Evolutionary conservation across 1,140 invertebrate genomes (phyloP), one percentile per base, ranked within the genome.

Genomic region (Drosophila orena): DNA sequence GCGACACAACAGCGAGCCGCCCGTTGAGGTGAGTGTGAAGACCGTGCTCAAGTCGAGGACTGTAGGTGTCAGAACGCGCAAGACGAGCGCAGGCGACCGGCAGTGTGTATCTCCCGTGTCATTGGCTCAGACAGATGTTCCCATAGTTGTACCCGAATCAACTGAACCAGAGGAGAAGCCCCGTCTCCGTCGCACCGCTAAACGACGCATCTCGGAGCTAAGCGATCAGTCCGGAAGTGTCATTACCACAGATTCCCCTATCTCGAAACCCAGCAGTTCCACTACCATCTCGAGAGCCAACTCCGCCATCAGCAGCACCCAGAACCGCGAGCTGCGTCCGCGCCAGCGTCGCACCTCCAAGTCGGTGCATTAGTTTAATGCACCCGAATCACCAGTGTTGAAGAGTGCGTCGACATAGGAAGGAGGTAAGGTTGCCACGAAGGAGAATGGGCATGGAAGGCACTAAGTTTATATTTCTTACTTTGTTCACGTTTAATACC

Each of bases 1-100:
- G n/a, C 78, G 78, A n/a, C 27, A 72, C 34, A 15, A 1, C 8
- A 81, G 79, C 38, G 79, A 81, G 38, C 79, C 79, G 11, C 49
- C 17, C 4, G 4, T 10, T 10, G 20, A 6, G 4, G 11, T 14
- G 17, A 20, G 4, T 7, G 11, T 12, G 11, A 20, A 14, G 43
- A 0, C 20, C 12, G 20, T 22, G 12, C 43, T 11, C 20, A 22
- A 46, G 24, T 11, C 4, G 11, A 46, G 2, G 43, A 0, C 20
- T 8, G 5, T 1, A 11, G 40, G 15, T 2, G 40, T 17, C 8
- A n/a, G 46, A 4, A 10, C 24, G n/a, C 47, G 47, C 46, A 47
- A 27, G 7, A 15, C 12, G 17, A 37, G 20, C 17, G 8, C 20
- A 10, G 10, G 34, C 8, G 24, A 15, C n/a, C 7, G 10, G 30